These are phyloP conservation scores for Babylonia areolata DNA, from an alignment of 1,140 invertebrate genomes.

Conservation along the genomic window DNA sequence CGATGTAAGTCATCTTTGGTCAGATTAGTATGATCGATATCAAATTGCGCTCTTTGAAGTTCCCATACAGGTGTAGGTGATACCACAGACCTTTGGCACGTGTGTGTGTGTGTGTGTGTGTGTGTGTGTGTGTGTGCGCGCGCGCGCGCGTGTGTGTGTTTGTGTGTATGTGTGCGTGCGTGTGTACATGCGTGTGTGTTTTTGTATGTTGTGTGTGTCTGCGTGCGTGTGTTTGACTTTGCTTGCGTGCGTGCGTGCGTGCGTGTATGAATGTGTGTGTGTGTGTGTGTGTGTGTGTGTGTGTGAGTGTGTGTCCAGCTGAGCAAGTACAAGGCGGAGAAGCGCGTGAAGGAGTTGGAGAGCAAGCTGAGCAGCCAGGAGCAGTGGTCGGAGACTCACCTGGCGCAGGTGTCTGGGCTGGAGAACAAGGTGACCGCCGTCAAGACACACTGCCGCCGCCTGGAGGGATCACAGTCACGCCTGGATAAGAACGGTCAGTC, in stretches of 20 bases:
- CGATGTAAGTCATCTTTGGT: no score
- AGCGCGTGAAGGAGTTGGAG: constrained; percentile 44
- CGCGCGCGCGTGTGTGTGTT: not conserved
- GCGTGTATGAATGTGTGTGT: constrained; percentile 4
- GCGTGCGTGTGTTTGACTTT: no score
- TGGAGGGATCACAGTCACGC: constrained; percentile 37
- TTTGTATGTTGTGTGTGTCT: not conserved
- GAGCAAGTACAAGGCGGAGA: constrained; percentile 46
- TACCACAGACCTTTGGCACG: no score
- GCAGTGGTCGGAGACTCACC: constrained; percentile 34
- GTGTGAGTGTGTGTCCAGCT: constrained; percentile 19
- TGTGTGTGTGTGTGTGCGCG: not conserved
- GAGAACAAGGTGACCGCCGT: constrained; percentile 42
- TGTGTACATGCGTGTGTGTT: not conserved
- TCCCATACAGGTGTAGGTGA: no score
- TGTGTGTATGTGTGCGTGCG: not conserved
- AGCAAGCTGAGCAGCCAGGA: constrained; percentile 36
- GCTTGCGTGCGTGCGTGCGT: not conserved
- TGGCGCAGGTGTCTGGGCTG: constrained; percentile 38
- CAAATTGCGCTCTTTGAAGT: no score
- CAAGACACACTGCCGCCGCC: constrained; percentile 30
- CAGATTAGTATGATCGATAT: no score
- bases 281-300: constrained; percentile 21
- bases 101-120: constrained; percentile 14
- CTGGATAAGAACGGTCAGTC: constrained; percentile 41